Conservation (phyloP, 2,888 invertebrate genomes). For the Zeuzera pyrina region DNA sequence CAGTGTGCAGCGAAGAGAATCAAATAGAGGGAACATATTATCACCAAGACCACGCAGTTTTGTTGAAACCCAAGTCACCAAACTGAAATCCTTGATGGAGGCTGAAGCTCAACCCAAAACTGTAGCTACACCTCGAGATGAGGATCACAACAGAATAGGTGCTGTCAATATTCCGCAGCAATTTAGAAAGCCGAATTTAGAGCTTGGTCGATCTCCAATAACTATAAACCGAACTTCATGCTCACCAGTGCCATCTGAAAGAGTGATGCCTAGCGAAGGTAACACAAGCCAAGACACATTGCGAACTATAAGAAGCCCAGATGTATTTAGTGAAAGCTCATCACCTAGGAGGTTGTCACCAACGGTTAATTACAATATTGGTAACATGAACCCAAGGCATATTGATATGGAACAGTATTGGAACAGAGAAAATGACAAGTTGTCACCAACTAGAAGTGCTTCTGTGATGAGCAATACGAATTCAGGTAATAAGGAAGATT, state of each 20-base stretch:
- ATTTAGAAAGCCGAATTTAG: slow-evolving; percentile 33
- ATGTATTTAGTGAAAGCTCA: slow-evolving; percentile 58
- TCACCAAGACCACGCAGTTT: slow-evolving; percentile 50
- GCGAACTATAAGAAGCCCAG: slow-evolving; percentile 45
- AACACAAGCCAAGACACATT: slow-evolving; percentile 50
- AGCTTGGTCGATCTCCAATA: slow-evolving; percentile 35
- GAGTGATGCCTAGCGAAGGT: slow-evolving; percentile 28
- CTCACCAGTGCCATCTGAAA: slow-evolving; percentile 40
- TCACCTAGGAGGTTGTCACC: slow-evolving; percentile 59
- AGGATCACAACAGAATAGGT: slow-evolving; percentile 39
- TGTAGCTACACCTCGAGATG: slow-evolving; percentile 33
- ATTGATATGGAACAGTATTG: slow-evolving; percentile 58
- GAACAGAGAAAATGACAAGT: slow-evolving; percentile 47
- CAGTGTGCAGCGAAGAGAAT: slow-evolving; percentile 25
- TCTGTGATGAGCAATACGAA: slow-evolving; percentile 43
- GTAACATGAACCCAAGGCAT: slow-evolving; percentile 68
- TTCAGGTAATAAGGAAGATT: slow-evolving; percentile 50
- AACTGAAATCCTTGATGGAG: slow-evolving; percentile 52
- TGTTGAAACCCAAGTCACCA: slow-evolving; percentile 62
- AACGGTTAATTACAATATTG: slow-evolving; percentile 61
- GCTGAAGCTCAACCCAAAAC: slow-evolving; percentile 46
- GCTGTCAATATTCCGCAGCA: slow-evolving; percentile 46
- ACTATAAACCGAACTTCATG: slow-evolving; percentile 44
- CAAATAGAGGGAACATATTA: slow-evolving; percentile 20
- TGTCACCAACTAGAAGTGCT: slow-evolving; percentile 44